phyloP scores from a whole-genome alignment of 1,140 invertebrate species.

The Cyclargus thomasi region DNA sequence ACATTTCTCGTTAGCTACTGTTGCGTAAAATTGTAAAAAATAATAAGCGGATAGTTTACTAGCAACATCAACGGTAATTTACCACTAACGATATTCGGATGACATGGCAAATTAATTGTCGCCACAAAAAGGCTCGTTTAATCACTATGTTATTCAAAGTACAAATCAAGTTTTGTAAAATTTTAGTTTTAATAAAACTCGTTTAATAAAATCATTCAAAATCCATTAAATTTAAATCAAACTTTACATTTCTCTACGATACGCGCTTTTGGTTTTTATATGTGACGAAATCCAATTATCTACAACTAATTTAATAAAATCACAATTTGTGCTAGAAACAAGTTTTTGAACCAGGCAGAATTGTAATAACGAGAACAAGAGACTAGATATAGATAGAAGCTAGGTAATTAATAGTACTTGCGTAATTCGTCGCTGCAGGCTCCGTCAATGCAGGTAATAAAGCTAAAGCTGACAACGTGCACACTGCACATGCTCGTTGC shows the following conservation, averaged over 20 bases:
- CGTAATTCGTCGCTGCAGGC: conserved; percentile 21
- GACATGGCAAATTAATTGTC: background rate
- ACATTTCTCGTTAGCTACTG: background rate
- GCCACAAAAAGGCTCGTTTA: background rate
- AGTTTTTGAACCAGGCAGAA: background rate
- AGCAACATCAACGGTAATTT: no score
- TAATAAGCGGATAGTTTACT: no score
- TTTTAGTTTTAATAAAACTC: background rate
- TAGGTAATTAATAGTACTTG: conserved; percentile 22
- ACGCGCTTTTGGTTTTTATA: background rate
- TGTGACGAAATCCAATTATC: background rate
- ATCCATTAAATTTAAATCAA: background rate
- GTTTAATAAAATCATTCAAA: background rate
- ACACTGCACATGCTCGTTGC: background rate
- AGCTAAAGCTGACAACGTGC: conserved; percentile 20
- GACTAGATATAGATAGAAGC: conserved; percentile 13
- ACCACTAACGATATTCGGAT: background rate
- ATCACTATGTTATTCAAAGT: conserved; percentile 4
- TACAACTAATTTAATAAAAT: background rate
- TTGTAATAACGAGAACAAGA: background rate
- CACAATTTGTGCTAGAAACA: background rate
- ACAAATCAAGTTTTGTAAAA: background rate
- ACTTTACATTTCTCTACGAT: background rate
- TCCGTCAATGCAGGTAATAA: conserved; percentile 27
- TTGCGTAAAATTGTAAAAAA: conserved; percentile 1